These are phyloP conservation scores for Ornithoptera priamus DNA, from an alignment of 2,888 invertebrate species.

Conservation along the genomic window DNA sequence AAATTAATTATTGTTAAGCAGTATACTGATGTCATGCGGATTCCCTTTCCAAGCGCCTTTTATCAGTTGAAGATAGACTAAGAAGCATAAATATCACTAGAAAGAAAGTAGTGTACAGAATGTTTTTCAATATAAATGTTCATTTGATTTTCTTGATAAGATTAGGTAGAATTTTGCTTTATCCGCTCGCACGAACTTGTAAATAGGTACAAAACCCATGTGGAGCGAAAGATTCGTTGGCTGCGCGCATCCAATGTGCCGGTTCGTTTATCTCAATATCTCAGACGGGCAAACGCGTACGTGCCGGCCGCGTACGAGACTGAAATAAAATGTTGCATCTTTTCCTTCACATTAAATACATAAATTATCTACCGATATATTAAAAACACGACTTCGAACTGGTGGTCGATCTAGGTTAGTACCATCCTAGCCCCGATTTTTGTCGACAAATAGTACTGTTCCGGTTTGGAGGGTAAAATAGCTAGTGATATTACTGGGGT, in stretches of 20 bases:
- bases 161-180: conserved; percentile 20
- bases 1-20: too few relatives aligned
- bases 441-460: too few relatives aligned
- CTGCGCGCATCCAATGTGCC: conserved; percentile 43
- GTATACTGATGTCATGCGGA: too few relatives aligned
- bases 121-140: too few relatives aligned
- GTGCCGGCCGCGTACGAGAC: conserved; percentile 48
- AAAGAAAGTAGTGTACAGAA: too few relatives aligned
- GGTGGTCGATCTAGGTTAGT: too few relatives aligned
- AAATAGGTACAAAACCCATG: conserved; percentile 29
- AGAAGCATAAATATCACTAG: too few relatives aligned
- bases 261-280: conserved; percentile 74
- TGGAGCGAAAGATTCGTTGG: conserved; percentile 28
- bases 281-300: conserved; percentile 50
- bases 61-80: too few relatives aligned
- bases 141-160: conserved; percentile 10
- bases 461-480: too few relatives aligned
- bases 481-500: too few relatives aligned
- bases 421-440: too few relatives aligned
- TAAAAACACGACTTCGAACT: not conserved
- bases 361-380: not conserved
- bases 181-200: conserved; percentile 24
- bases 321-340: conserved; percentile 46
- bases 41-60: too few relatives aligned
- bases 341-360: conserved; percentile 18